Base-by-base conservation (phyloP, 2,797 vertebrate species). In the Enteromius afrohamiltoni region DNA sequence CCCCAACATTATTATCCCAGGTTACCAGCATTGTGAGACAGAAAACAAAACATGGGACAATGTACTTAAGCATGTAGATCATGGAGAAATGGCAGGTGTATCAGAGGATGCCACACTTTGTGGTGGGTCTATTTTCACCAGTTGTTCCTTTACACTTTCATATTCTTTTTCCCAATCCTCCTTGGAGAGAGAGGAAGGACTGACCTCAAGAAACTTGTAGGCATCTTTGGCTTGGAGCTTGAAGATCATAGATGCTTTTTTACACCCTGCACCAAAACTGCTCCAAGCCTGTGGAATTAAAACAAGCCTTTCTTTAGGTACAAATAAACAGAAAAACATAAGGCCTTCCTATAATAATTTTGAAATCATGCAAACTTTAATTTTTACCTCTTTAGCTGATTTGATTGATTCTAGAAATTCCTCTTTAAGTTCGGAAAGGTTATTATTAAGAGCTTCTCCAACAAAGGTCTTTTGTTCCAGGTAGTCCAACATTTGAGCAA, bases 131-230 rank as follows among this genome's bases (percentile, higher is more conserved):
- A 70, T 40, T 0, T 26, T 8, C 17, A 13, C 0, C 64, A 83
- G 74, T 29, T 11, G 4, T 4, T 51, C 0, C 8, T 47, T 55
- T 7, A 77, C 47, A 21, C 31, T 6, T 4, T 77, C 13, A 3
- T 83, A 83, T 13, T 55, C 10, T 23, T 3, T n/a, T 14, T 83
- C 0, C 82, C 82, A 83, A n/a, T 58, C 13, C 6, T 34, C 51
- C 8, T 77, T 42, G 34, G 37, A 68, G 47, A 77, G 19, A 47
- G 73, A 77, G 23, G 82, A 83, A 40, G 74, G 74, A 17, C 14
- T 77, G 82, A 45, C 29, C 47, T 83, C 82, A 74, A 83, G 51
- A 42, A 83, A 83, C 49, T 4, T 34, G 74, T 83, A 83, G 64
- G 82, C 19, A 60, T 83, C 64, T 68, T 60, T 83, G 26, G n/a